Conservation (phyloP, 2,888 invertebrate species). For the Parnassius orleans region DNA sequence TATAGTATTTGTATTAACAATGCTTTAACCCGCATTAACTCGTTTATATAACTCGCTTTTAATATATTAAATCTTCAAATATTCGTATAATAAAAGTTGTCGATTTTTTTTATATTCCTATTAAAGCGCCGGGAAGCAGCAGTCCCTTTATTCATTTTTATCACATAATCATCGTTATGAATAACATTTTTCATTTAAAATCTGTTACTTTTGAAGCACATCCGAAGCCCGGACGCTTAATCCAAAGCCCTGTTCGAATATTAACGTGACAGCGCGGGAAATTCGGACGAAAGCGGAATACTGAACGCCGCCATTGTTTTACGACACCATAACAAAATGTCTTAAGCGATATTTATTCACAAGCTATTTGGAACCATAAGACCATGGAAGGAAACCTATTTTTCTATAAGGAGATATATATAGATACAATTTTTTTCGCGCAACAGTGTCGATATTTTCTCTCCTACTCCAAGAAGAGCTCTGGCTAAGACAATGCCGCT, state of each 20-base stretch:
- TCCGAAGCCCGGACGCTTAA: constrained; percentile 45
- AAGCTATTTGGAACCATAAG: constrained; percentile 29
- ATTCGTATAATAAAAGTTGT: no score
- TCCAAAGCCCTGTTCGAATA: constrained; percentile 58
- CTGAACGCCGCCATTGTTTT: constrained; percentile 55
- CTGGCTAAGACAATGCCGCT: constrained; percentile 52
- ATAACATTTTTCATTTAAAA: constrained; percentile 29
- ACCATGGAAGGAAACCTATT: constrained; percentile 20
- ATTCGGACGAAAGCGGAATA: constrained; percentile 56
- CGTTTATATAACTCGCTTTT: no score
- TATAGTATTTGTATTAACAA: no score
- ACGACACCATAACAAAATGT: constrained; percentile 18
- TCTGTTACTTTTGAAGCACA: constrained; percentile 28
- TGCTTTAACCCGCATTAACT: no score
- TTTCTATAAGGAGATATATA: constrained; percentile 24
- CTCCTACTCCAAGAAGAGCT: constrained; percentile 26
- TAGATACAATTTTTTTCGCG: constrained; percentile 20
- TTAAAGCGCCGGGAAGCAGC: not conserved
- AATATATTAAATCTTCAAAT: no score
- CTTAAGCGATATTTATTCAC: not conserved
- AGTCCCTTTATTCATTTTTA: constrained; percentile 6
- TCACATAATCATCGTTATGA: constrained; percentile 14
- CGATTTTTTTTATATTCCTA: not conserved
- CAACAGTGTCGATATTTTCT: constrained; percentile 15
- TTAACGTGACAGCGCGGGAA: constrained; percentile 64